A percentile compares a stretch with the other conserved stretches of the same genome.
Evolutionary conservation across 2,888 invertebrate genomes (phyloP).

Genomic region (Rhagonycha lutea): DNA sequence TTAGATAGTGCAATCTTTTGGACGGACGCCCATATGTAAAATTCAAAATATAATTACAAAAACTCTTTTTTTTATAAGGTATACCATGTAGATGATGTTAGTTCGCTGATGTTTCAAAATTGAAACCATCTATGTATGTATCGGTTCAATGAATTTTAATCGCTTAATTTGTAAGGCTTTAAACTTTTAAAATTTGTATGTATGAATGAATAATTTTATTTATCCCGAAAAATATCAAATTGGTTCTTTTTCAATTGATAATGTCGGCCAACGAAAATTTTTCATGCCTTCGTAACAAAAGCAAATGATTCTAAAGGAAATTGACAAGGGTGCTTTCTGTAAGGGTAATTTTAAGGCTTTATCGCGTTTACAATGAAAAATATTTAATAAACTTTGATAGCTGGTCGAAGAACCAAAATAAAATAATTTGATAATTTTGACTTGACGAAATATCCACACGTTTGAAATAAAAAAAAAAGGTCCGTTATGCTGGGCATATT

Average conservation of each 20-base stretch:
- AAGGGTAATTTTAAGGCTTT: background rate
- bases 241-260: background rate
- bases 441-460: background rate
- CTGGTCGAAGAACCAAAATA: background rate
- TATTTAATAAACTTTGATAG: background rate
- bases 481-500: background rate
- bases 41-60: background rate
- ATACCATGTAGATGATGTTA: background rate
- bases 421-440: background rate
- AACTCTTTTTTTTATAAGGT: no score
- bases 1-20: background rate
- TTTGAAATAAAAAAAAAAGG: background rate
- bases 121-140: background rate
- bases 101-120: background rate
- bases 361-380: background rate
- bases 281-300: background rate
- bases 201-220: background rate
- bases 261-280: background rate
- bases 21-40: background rate
- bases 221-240: background rate
- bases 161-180: background rate
- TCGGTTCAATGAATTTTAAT: background rate
- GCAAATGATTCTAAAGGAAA: background rate
- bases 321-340: background rate
- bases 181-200: background rate